These are phyloP conservation scores for Anoplopoma fimbria DNA, from an alignment of 2,113 vertebrate genomes.

Conservation along the genomic window DNA sequence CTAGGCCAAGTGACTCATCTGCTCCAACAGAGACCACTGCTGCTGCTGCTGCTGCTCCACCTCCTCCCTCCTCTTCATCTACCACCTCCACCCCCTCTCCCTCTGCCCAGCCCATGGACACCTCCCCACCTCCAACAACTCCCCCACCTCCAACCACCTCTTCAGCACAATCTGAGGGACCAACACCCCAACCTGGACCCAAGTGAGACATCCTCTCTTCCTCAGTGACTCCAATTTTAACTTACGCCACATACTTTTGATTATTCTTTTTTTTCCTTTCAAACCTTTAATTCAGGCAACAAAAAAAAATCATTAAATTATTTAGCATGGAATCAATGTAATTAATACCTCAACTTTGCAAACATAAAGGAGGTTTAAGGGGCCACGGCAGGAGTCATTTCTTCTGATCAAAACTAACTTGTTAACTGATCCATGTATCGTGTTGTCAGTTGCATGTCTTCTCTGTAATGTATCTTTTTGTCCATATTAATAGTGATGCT, in stretches of 20 bases:
- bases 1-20: conserved; percentile 63
- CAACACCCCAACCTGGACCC: conserved; percentile 78
- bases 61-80: conserved; percentile 77
- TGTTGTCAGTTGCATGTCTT: neutral
- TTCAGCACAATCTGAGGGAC: conserved; percentile 78
- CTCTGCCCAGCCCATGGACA: conserved; percentile 84
- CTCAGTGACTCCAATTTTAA: rapidly evolving
- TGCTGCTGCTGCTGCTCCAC: conserved; percentile 32
- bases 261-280: neutral
- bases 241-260: neutral
- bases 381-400: neutral
- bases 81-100: conserved; percentile 81
- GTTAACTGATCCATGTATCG: neutral
- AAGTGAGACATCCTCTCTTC: conserved; percentile 68
- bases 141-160: conserved; percentile 76
- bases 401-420: neutral
- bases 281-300: neutral
- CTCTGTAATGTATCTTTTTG: neutral
- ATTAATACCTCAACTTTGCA: neutral
- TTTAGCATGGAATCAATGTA: neutral
- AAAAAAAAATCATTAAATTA: neutral
- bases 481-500: neutral
- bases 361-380: neutral
- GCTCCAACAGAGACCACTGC: conserved; percentile 68
- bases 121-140: conserved; percentile 81